Evolutionary conservation across 2,888 invertebrate species (phyloP).

Genomic region (Portevinia maculata): DNA sequence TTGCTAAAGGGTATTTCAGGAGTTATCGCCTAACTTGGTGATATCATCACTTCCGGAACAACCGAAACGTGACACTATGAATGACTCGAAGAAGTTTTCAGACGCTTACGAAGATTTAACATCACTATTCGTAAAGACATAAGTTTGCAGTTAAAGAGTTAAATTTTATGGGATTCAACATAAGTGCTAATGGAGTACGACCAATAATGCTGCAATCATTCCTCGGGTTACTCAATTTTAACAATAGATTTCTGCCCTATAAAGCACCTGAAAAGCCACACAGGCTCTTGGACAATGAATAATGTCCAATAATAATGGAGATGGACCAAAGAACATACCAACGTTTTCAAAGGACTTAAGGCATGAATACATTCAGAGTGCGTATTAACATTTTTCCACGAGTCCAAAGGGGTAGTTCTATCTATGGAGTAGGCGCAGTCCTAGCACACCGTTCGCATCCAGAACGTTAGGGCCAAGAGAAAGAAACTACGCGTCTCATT

Average conservation of each 20-base stretch:
- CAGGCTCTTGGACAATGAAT: background rate
- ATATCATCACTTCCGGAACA: constrained; percentile 4
- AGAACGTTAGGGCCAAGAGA: constrained; percentile 2
- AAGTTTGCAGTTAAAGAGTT: background rate
- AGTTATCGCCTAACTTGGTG: constrained; percentile 2
- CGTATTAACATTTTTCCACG: background rate
- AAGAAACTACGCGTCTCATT: constrained; percentile 18
- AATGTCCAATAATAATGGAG: too few relatives aligned
- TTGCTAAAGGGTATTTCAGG: background rate
- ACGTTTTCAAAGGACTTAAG: background rate
- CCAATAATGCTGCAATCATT: too few relatives aligned
- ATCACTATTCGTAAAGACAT: constrained; percentile 1
- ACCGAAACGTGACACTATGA: background rate
- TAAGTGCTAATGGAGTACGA: too few relatives aligned
- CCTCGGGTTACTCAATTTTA: too few relatives aligned
- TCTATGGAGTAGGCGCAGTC: constrained; percentile 6
- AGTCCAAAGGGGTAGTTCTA: background rate
- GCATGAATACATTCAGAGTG: background rate
- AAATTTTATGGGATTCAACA: background rate
- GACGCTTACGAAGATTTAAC: constrained; percentile 5
- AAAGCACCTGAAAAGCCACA: constrained; percentile 1
- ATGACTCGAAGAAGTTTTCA: constrained; percentile 16
- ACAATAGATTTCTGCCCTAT: too few relatives aligned
- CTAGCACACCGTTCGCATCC: constrained; percentile 5
- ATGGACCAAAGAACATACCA: background rate